Conservation (phyloP, 2,888 invertebrate species). For the Actias luna region DNA sequence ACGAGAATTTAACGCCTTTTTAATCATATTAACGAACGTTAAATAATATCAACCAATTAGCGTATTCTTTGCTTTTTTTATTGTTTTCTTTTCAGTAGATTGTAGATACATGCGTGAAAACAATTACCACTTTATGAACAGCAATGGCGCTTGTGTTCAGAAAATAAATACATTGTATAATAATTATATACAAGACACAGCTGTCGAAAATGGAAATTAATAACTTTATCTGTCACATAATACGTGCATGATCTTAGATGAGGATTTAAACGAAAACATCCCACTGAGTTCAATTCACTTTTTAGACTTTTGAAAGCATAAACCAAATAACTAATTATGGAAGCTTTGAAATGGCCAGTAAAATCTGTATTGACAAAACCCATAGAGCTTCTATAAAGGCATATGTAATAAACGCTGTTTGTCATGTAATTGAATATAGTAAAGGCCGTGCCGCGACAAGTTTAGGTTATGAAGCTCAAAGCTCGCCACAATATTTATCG, state of each 20-base stretch:
- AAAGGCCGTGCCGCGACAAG: conserved; percentile 1
- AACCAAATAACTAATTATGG: no score
- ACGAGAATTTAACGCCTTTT: neutral
- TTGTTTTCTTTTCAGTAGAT: neutral
- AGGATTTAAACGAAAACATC: no score
- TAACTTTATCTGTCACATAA: neutral
- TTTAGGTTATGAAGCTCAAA: conserved; percentile 48
- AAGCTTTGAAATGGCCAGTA: no score
- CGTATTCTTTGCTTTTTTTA: neutral
- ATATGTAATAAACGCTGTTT: neutral
- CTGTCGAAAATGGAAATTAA: neutral
- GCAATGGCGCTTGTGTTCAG: neutral
- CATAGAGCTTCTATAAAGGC: neutral
- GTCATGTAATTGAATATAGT: neutral
- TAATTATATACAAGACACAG: neutral
- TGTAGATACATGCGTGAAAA: neutral
- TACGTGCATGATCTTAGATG: no score
- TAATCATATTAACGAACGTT: neutral
- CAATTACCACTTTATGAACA: neutral
- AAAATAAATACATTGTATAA: neutral
- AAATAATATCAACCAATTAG: neutral
- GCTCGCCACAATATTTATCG: conserved; percentile 80
- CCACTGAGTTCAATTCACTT: no score
- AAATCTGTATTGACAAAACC: no score
- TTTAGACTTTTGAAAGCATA: no score